A percentile compares a stretch with the other conserved stretches of the same genome.
phyloP scores from a whole-genome alignment of 37 sponge, comb jelly and placozoan species.

The Cliona cf. orientalis region DNA sequence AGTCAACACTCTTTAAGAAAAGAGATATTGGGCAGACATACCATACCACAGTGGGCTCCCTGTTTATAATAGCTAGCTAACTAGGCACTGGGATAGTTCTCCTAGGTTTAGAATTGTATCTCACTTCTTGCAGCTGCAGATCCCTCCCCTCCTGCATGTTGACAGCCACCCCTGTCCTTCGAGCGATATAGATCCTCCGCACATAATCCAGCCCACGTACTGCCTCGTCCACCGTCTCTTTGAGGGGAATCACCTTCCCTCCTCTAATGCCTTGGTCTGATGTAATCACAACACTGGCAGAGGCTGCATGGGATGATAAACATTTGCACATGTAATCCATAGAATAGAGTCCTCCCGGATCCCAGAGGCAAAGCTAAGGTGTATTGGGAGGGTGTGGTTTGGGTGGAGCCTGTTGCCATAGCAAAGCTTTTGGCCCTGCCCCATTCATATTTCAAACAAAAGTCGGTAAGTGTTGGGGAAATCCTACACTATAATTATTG shows the following conservation, averaged over 20 bases:
- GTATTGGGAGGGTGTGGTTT: no score
- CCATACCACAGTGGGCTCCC: neutral
- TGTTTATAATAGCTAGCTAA: neutral
- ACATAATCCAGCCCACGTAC: conserved; percentile 75
- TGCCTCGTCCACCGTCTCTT: conserved; percentile 91
- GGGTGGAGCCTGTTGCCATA: no score
- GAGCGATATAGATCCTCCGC: conserved; percentile 77
- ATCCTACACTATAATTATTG: no score
- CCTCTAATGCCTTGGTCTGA: conserved; percentile 91
- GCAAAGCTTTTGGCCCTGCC: no score
- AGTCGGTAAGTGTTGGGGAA: no score
- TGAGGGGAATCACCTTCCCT: conserved; percentile 89
- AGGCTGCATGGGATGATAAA: conserved; percentile 28
- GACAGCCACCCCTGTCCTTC: conserved; percentile 82
- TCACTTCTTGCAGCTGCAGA: conserved; percentile 78
- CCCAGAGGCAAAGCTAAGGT: no score
- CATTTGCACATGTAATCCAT: no score
- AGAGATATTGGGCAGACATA: neutral
- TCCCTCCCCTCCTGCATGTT: conserved; percentile 66
- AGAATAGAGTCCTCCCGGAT: no score
- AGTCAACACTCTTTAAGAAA: neutral
- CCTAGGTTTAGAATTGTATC: neutral
- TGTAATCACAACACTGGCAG: conserved; percentile 80
- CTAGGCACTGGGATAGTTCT: neutral
- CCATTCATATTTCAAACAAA: no score